Evolutionary conservation across 2,113 vertebrate genomes (phyloP), one percentile per base, ranked within the genome.

Genomic region (Percina caprodes): DNA sequence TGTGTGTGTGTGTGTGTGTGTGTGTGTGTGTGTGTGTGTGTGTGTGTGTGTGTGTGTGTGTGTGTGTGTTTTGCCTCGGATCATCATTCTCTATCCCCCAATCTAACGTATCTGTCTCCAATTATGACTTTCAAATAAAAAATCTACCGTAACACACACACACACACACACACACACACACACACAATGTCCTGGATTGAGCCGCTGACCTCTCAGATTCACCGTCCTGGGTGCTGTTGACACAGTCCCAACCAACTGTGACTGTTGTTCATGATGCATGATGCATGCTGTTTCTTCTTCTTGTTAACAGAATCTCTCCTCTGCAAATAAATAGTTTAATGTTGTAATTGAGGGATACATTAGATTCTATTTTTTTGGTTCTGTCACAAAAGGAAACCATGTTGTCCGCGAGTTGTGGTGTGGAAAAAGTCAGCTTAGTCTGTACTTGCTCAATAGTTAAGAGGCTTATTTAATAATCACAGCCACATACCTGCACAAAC

Each of bases 281-380:
- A n/a, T 10, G 24, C 89, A 51, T 23, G 87, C 85, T 86, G 85
- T 39, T 86, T 70, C 48, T 67, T 54, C 49, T 54, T 59, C 66
- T 48, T 1, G 4, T 8, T 3, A 65, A 26, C 73, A 69, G 1
- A 56, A 19, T 54, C 15, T 39, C 23, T 61, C 74, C 24, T 82
- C 66, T 54, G 56, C 55, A 74, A 83, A 86, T 73, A 84, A 81
- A 81, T 65, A 83, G 7, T 2, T 5, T 63, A 0, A 62, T 62
- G 13, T 26, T 58, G n/a, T 58, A 14, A 42, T 39, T 11, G 11
- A 10, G 39, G 2, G 39, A 9, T 42, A 42, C 39, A 11, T 11
- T 42, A 3, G 10, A 42, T 10, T 2, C 0, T 39, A 10, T 39
- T 10, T 39, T 39, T 2, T 42, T 42, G 7, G n/a, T 21, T n/a